Evolutionary conservation across 2,113 vertebrate genomes (phyloP).

Genomic region (Misgurnus anguillicaudatus): DNA sequence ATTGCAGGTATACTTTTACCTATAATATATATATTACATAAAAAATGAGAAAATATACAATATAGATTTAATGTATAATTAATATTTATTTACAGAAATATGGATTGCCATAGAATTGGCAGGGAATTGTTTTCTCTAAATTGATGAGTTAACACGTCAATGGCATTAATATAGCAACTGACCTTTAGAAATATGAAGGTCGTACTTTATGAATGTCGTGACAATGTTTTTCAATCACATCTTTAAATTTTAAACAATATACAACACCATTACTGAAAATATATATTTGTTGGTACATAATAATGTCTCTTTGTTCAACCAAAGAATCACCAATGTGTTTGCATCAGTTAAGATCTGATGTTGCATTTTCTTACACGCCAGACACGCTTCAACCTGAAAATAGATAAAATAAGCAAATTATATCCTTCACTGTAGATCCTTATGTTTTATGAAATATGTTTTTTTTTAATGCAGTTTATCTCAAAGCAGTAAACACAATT

Average conservation of each 20-base stretch:
- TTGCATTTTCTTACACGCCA: not conserved
- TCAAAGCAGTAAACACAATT: not conserved
- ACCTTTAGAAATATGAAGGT: not conserved
- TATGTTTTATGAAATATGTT: not conserved
- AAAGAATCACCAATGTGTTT: not conserved
- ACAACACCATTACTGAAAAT: not conserved
- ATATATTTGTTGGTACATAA: not conserved
- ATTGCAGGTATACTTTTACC: no score
- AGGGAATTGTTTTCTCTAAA: no score
- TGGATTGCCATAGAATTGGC: no score
- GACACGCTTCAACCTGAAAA: constrained; percentile 29
- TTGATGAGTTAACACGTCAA: no score
- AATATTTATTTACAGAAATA: no score
- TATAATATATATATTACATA: no score
- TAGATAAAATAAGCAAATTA: constrained; percentile 3
- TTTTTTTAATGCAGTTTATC: constrained; percentile 14
- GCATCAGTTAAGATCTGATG: not conserved
- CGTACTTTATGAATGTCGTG: not conserved
- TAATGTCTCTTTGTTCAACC: not conserved
- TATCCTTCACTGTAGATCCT: constrained; percentile 13
- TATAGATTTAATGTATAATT: no score
- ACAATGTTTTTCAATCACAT: not conserved
- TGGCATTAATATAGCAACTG: not conserved
- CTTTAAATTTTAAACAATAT: not conserved
- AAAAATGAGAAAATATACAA: no score